Base-by-base conservation (phyloP, 2,888 invertebrate genomes). In the Protophormia terraenovae region DNA sequence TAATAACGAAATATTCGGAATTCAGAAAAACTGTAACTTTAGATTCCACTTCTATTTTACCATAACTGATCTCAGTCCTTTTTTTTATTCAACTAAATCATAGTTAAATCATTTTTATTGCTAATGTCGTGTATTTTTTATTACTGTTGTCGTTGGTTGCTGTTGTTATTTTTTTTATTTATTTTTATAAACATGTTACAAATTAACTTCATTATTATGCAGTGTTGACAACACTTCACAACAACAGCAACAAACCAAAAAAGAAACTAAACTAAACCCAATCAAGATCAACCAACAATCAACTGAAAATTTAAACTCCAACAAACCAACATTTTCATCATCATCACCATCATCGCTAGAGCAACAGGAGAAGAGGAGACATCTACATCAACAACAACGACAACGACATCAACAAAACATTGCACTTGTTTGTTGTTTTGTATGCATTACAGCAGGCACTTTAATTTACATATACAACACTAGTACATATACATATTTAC, bases 181-280 rank as follows among this genome's bases (percentile, higher is more conserved):
- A 71, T 22, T 67, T 72, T 78, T 82, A 82, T 75, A 75, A 81
- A 80, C 71, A 76, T 82, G 78, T 78, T 83, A 81, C 83, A 89
- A 67, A 88, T 84, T 86, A 84, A 86, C 87, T 86, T 87, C 88
- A 88, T 89, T 88, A 89, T 87, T 89, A 90, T 90, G 88, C 89
- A 87, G 88, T 87, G 87, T 87, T 84, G 87, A 84, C 85, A 82
- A 85, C 86, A 84, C 88, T 81, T 78, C 87, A 24, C 75, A 2
- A 58, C n/a, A 47, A 75, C 62, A 53, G 16, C 58, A 66, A 50
- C n/a, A n/a, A n/a, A n/a, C n/a, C n/a, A 64, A 24, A 47, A 58
- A 76, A 53, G 53, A 67, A 58, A 62, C 19, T 50, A 84, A 77
- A 45, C 3, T 58, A 38, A 85, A 66, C 60, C 75, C 78, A 85